These are phyloP conservation scores for Volucella inanis DNA, from an alignment of 2,888 invertebrate species.

Conservation along the genomic window DNA sequence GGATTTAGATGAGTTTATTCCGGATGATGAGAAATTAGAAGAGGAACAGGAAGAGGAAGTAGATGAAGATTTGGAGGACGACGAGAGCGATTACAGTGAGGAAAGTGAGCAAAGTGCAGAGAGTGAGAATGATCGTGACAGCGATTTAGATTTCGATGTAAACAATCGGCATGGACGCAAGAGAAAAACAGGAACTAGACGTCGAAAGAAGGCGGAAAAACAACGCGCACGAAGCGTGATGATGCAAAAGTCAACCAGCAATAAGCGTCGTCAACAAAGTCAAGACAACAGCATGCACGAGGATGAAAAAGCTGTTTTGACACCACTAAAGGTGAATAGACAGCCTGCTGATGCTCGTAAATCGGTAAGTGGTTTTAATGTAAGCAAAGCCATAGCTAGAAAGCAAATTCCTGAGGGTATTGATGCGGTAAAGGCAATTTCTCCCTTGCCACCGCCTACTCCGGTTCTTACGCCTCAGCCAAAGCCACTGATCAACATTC, in stretches of 20 bases:
- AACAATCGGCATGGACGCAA: constrained; percentile 83
- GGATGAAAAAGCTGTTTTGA: constrained; percentile 39
- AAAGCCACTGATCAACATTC: constrained; percentile 55
- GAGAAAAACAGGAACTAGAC: constrained; percentile 75
- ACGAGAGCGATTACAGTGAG: constrained; percentile 84
- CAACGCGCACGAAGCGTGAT: constrained; percentile 59
- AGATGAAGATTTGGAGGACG: constrained; percentile 82
- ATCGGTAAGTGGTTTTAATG: constrained; percentile 12
- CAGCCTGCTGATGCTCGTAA: constrained; percentile 42
- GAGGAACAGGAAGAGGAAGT: constrained; percentile 75
- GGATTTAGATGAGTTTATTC: constrained; percentile 19
- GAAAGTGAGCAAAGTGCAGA: constrained; percentile 82
- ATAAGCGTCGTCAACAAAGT: constrained; percentile 67
- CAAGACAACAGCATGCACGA: constrained; percentile 61
- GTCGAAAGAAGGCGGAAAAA: constrained; percentile 64
- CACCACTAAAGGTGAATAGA: constrained; percentile 59
- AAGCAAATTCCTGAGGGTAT: constrained; percentile 75
- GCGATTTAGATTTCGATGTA: constrained; percentile 87
- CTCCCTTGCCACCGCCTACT: constrained; percentile 18
- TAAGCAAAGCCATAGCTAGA: constrained; percentile 54
- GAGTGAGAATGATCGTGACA: constrained; percentile 84
- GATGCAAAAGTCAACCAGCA: constrained; percentile 42
- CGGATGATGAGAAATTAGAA: constrained; percentile 68
- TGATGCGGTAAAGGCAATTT: not conserved
- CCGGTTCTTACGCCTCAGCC: constrained; percentile 4